Conservation (phyloP, 2,888 invertebrate species). For the Mellilla xanthometata region DNA sequence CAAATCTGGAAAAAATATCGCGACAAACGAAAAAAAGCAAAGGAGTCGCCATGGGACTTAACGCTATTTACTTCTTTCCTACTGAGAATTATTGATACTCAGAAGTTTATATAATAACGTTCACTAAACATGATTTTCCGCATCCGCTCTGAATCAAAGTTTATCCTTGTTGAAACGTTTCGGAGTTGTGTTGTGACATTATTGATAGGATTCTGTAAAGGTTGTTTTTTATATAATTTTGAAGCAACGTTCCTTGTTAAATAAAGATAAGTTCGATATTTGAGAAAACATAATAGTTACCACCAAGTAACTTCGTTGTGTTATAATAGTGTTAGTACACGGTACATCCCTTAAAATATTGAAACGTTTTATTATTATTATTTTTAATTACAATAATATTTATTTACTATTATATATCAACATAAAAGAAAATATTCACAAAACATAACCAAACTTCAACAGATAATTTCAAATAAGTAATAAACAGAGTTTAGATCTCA, state of each 20-base stretch:
- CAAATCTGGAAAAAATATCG: slow-evolving; percentile 32
- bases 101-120: slow-evolving; percentile 22
- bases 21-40: slow-evolving; percentile 32
- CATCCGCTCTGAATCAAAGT: slow-evolving; percentile 19
- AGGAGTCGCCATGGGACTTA: slow-evolving; percentile 26
- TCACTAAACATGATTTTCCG: slow-evolving; percentile 27
- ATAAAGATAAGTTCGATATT: too few species aligned
- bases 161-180: slow-evolving; percentile 10
- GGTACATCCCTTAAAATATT: too few species aligned
- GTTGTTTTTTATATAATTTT: slow-evolving; percentile 7
- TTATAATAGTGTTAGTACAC: too few species aligned
- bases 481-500: too few species aligned
- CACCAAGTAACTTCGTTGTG: too few species aligned
- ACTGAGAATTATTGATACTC: slow-evolving; percentile 24
- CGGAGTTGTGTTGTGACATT: slow-evolving; percentile 19
- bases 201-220: slow-evolving; percentile 13
- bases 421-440: too few species aligned
- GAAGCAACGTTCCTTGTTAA: neutral
- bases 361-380: too few species aligned
- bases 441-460: too few species aligned
- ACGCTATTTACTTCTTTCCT: slow-evolving; percentile 26
- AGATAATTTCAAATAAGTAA: too few species aligned
- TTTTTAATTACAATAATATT: too few species aligned
- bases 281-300: too few species aligned
- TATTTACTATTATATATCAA: too few species aligned